Base-by-base conservation (phyloP, 2,113 vertebrate species). In the Anarhynchus alexandrinus region DNA sequence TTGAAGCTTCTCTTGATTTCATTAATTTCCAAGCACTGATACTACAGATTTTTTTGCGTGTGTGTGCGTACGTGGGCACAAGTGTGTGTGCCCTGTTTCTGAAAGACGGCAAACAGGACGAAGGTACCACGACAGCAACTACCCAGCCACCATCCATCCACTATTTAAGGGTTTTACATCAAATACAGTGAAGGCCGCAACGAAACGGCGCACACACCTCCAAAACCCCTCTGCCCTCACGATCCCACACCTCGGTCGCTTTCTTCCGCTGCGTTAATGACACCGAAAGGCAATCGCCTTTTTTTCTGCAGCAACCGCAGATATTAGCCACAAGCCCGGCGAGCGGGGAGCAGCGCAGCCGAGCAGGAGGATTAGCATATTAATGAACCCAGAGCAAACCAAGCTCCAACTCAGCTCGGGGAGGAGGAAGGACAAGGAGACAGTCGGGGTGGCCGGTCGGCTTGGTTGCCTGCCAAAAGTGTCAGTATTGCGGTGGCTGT, bases 31-130 rank as follows among this genome's bases (percentile, higher is more conserved):
- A 77, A 55, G 21, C 47, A 49, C 47, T 23, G 21, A 36, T 32
- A 17, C 2, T 9, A 70, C 21, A 21, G 22, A 12, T 17, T 49
- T 36, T 34, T 32, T 20, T 5, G 40, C 4, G 0, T 11, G 2
- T 9, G 14, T 29, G 58, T 4, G 6, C 1, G 4, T 7, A 55
- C 55, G 8, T 0, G 2, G 40, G 49, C 55, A 38, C 19, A 5
- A 3, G 17, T 2, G 30, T 11, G 21, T 2, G 12, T 8, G 47
- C 23, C 12, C 45, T 22, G 47, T 15, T 32, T 76, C 34, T 45
- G 25, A 47, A 49, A 40, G 55, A 34, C n/a, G 2, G 9, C 5
- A 9, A 36, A 29, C 0, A 2, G 23, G 51, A 47, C 3, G 22
- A 69, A 80, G 43, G 67, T 11, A 29, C 51, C 36, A 36, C 0